A percentile compares a stretch with the other conserved stretches of the same genome.
phyloP scores from a whole-genome alignment of 1,140 invertebrate species.

The Danaus plexippus region DNA sequence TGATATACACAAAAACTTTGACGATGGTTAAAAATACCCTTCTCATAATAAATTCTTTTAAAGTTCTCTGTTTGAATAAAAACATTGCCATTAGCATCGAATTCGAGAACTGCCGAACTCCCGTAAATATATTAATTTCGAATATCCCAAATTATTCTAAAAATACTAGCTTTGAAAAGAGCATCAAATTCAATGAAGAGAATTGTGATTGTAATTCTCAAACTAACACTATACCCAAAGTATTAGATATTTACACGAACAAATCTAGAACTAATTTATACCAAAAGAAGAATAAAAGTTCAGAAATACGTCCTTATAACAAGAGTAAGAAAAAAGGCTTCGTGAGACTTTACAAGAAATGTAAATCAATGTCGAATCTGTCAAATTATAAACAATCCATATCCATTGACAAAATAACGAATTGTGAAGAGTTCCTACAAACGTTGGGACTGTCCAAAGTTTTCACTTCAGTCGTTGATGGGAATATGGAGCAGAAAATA shows the following conservation, averaged over 20 bases:
- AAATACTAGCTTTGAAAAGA: too few relatives aligned
- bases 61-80: too few relatives aligned
- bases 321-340: constrained; percentile 32
- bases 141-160: too few relatives aligned
- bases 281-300: constrained; percentile 2
- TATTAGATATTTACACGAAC: neutral
- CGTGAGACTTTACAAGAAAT: constrained; percentile 48
- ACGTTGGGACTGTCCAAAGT: constrained; percentile 7
- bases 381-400: constrained; percentile 25
- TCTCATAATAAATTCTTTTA: too few relatives aligned
- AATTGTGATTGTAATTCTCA: too few relatives aligned
- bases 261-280: neutral
- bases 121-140: too few relatives aligned
- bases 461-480: constrained; percentile 27
- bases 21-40: too few relatives aligned
- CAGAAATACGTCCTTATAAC: constrained; percentile 6
- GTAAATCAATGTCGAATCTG: constrained; percentile 46
- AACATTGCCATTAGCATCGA: too few relatives aligned
- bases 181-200: too few relatives aligned
- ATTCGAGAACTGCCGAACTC: too few relatives aligned
- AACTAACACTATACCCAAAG: too few relatives aligned
- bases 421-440: constrained; percentile 50
- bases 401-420: constrained; percentile 39
- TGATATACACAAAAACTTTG: too few relatives aligned
- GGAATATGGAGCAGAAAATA: constrained; percentile 34